A percentile compares a stretch with the other conserved stretches of the same genome.
Evolutionary conservation across 2,888 invertebrate species (phyloP).

Genomic region (Perizoma affinitatum): DNA sequence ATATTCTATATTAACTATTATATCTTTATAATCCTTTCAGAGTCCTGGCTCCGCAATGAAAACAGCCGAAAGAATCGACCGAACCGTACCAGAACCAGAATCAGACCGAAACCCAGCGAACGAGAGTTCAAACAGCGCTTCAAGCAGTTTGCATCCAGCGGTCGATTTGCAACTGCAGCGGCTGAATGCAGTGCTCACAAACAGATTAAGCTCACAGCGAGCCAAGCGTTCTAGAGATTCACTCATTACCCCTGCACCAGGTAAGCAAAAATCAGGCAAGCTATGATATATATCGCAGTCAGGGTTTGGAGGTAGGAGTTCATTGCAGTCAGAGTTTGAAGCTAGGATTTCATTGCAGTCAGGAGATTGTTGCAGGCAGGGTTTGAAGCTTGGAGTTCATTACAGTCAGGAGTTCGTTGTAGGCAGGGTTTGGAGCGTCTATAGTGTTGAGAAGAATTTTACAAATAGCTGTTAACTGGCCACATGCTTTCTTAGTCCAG

Average conservation of each 20-base stretch:
- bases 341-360: neutral
- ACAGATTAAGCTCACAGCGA: conserved; percentile 59
- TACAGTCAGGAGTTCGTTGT: no score
- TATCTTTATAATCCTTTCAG: conserved; percentile 21
- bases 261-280: conserved; percentile 33
- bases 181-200: conserved; percentile 76
- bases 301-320: no score
- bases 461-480: no score
- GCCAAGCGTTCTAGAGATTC: conserved; percentile 57
- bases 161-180: conserved; percentile 78
- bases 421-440: no score
- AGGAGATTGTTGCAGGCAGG: no score
- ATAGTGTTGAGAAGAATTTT: no score
- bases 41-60: conserved; percentile 44
- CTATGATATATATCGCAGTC: no score
- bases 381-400: no score
- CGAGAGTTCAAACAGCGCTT: conserved; percentile 39
- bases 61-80: conserved; percentile 11
- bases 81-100: conserved; percentile 21
- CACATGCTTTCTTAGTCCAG: no score
- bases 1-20: neutral
- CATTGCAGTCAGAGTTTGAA: neutral
- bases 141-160: conserved; percentile 41
- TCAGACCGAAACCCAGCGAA: conserved; percentile 18
- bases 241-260: conserved; percentile 43